Evolutionary conservation across 2,113 vertebrate species (phyloP), one percentile per base, ranked within the genome.

Genomic region (Edolisoma coerulescens): DNA sequence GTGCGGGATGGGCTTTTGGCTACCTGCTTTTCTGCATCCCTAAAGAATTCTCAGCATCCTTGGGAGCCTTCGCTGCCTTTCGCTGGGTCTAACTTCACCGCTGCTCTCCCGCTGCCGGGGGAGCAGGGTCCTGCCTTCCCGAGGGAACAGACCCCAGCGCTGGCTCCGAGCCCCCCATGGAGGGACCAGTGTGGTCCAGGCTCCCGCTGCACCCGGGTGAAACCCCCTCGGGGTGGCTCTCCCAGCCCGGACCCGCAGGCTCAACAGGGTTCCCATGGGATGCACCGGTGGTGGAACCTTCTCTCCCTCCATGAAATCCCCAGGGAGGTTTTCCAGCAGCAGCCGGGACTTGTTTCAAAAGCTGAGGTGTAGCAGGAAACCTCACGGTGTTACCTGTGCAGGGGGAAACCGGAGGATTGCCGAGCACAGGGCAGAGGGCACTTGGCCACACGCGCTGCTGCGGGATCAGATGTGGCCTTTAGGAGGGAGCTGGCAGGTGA

Each of bases 371-470:
- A 21, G 59, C 26, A 26, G 57, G 65, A 74, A 78, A 42, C 47
- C 76, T 92, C 19, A 0, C 3, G 53, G 81, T 3, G 3, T 57
- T 67, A 64, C 68, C 75, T 60, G 54, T 0, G 10, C 15, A 3
- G 24, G n/a, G 69, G 67, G 91, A 90, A 89, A 91, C 93, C 82
- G 70, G 88, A 96, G 85, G 95, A 88, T 53, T 1, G 21, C 68
- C 14, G 35, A 35, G 75, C 39, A 6, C 2, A 0, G 88, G 88
- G 74, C 92, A 78, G 60, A 83, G 91, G 89, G 80, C 76, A 8
- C 73, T 52, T 3, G 5, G 93, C 54, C 73, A 39, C 5, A 0
- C 32, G 39, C 1, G 2, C 49, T 32, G 65, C 93, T 44, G 61
- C 0, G 10, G 84, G 93, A 77, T 95, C 83, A 70, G 84, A 42